These are phyloP conservation scores for Busseola fusca DNA, from an alignment of 2,888 invertebrate species.

Conservation along the genomic window DNA sequence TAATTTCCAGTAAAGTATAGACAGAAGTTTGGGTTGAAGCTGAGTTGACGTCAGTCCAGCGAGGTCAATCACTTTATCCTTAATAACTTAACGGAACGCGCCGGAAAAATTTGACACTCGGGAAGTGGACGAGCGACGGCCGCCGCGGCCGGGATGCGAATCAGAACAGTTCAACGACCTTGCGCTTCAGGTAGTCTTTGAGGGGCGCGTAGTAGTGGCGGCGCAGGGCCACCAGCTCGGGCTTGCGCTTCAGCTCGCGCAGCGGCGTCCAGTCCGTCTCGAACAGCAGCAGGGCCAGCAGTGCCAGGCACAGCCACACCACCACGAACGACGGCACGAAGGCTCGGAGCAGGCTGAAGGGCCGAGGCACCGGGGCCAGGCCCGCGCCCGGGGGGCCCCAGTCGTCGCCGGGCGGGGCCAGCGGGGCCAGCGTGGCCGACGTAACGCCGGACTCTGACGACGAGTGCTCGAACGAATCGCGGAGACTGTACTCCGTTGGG, in stretches of 20 bases:
- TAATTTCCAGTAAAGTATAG: constrained; percentile 7
- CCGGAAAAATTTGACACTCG: constrained; percentile 78
- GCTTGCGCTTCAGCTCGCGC: constrained; percentile 91
- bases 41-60: constrained; percentile 27
- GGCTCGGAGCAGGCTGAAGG: constrained; percentile 91
- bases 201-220: constrained; percentile 95
- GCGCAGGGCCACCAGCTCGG: constrained; percentile 93
- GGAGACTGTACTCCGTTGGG: constrained; percentile 90
- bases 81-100: constrained; percentile 71
- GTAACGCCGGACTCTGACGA: constrained; percentile 92
- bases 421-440: constrained; percentile 73
- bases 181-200: constrained; percentile 92
- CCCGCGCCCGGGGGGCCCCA: constrained; percentile 58
- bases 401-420: constrained; percentile 69
- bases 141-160: constrained; percentile 64
- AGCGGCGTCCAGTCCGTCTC: constrained; percentile 94
- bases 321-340: constrained; percentile 94
- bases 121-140: constrained; percentile 60
- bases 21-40: constrained; percentile 10
- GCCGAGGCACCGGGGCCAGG: constrained; percentile 70
- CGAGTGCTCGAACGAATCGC: constrained; percentile 92
- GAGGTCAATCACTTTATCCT: constrained; percentile 33
- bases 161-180: constrained; percentile 90
- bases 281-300: constrained; percentile 92
- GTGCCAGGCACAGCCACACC: constrained; percentile 91